Conservation (phyloP, 1,140 invertebrate species). For the Acromyrmex charruanus region DNA sequence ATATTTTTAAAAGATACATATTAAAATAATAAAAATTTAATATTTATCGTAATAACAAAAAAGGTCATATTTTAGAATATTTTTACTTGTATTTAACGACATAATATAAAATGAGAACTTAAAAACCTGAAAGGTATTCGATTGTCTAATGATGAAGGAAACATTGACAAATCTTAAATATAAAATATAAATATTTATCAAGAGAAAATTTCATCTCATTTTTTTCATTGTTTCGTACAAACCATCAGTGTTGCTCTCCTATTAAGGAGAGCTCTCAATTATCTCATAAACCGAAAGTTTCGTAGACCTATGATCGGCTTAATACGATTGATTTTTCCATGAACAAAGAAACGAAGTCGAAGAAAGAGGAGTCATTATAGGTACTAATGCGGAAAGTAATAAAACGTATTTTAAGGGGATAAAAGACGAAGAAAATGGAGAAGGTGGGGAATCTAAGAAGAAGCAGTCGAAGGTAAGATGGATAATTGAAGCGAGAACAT, state of each 20-base stretch:
- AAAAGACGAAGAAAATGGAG: conserved; percentile 50
- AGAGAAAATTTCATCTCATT: background rate
- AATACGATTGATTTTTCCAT: conserved; percentile 48
- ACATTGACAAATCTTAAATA: background rate
- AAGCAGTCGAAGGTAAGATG: conserved; percentile 58
- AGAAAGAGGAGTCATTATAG: conserved; percentile 46
- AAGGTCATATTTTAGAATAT: background rate
- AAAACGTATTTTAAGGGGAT: conserved; percentile 27
- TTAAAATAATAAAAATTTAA: background rate
- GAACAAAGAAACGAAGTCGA: conserved; percentile 15
- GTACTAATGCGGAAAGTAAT: conserved; percentile 51
- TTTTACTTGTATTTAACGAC: background rate
- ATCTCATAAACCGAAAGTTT: conserved; percentile 59
- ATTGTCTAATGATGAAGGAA: background rate
- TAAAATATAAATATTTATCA: background rate
- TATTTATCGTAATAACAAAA: background rate
- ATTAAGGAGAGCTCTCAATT: conserved; percentile 52
- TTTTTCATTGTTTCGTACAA: conserved; percentile 19
- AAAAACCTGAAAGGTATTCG: background rate
- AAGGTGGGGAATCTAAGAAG: background rate
- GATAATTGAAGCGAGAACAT: conserved; percentile 66
- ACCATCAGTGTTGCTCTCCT: conserved; percentile 20
- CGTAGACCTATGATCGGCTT: conserved; percentile 26
- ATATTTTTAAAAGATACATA: background rate
- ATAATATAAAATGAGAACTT: background rate